Evolutionary conservation across 2,797 vertebrate species (phyloP).

Genomic region (Mormyrops boulengeri): DNA sequence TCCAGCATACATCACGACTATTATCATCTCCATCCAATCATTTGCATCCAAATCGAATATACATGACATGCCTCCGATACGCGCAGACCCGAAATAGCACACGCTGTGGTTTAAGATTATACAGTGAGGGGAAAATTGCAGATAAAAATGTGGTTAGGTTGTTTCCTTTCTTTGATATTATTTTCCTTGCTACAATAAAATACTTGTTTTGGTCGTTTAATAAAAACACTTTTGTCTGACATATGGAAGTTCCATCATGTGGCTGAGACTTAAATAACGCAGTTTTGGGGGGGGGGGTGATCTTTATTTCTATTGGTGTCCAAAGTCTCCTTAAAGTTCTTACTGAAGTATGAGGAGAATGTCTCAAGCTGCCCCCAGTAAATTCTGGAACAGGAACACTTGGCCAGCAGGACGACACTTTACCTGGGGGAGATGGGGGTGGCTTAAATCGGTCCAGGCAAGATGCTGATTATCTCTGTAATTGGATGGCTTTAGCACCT

Average conservation of each 20-base stretch:
- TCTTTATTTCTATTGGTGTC: constrained; percentile 25
- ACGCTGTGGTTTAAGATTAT: constrained; percentile 24
- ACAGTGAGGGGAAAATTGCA: constrained; percentile 37
- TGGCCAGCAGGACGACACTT: not conserved
- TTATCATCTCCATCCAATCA: constrained; percentile 52
- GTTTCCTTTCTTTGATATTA: constrained; percentile 48
- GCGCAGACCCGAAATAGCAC: constrained; percentile 36
- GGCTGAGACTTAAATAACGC: constrained; percentile 34
- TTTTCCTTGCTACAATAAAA: constrained; percentile 47
- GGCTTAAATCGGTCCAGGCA: not conserved
- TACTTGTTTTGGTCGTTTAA: constrained; percentile 39
- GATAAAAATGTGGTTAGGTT: constrained; percentile 39
- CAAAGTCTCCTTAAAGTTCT: not conserved
- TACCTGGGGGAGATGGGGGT: not conserved
- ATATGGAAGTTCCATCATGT: constrained; percentile 47
- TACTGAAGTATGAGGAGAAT: not conserved
- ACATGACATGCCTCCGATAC: constrained; percentile 46
- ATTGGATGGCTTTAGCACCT: not conserved
- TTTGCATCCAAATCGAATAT: constrained; percentile 54
- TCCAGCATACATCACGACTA: constrained; percentile 54
- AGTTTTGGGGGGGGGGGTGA: constrained; percentile 34
- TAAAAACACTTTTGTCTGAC: constrained; percentile 49
- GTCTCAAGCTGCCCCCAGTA: not conserved
- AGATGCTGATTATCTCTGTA: constrained; percentile 11
- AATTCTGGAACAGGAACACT: not conserved